Percentiles rank a stretch among this genome's conserved stretches.
Conservation (phyloP, 2,888 invertebrate species). For the Entomobrya proxima region DNA sequence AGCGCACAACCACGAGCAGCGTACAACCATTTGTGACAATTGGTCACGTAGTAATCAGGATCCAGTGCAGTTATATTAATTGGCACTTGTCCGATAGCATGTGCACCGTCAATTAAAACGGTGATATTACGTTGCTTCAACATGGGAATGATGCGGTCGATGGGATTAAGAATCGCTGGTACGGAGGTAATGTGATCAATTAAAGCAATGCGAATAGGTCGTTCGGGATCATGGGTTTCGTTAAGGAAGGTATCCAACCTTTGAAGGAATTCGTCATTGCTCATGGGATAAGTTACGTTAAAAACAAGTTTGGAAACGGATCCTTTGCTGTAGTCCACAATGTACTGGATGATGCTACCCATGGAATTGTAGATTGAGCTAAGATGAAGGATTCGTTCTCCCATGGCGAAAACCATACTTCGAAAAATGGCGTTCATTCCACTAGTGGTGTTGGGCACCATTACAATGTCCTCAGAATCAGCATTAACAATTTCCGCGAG, state of each 20-base stretch:
- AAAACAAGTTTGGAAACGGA: slow-evolving; percentile 55
- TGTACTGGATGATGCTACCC: slow-evolving; percentile 61
- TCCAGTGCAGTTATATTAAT: slow-evolving; percentile 59
- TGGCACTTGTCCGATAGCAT: slow-evolving; percentile 71
- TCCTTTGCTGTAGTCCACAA: slow-evolving; percentile 53
- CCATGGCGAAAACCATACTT: slow-evolving; percentile 57
- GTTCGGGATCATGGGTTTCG: slow-evolving; percentile 38
- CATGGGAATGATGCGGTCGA: slow-evolving; percentile 68
- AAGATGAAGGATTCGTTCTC: slow-evolving; percentile 68
- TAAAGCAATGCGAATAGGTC: slow-evolving; percentile 57
- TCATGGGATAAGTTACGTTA: slow-evolving; percentile 65
- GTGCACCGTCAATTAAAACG: slow-evolving; percentile 71
- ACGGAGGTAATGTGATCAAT: slow-evolving; percentile 63
- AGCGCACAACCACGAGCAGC: slow-evolving; percentile 60
- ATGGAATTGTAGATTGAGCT: slow-evolving; percentile 67
- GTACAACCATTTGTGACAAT: slow-evolving; percentile 72
- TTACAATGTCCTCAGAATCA: slow-evolving; percentile 57
- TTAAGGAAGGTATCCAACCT: slow-evolving; percentile 58
- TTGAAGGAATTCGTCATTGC: slow-evolving; percentile 54
- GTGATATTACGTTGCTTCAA: slow-evolving; percentile 57
- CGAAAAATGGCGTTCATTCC: slow-evolving; percentile 71
- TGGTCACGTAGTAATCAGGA: slow-evolving; percentile 71
- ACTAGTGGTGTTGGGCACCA: slow-evolving; percentile 62
- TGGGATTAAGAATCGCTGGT: slow-evolving; percentile 65
- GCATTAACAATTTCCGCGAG: slow-evolving; percentile 61